phyloP scores from a whole-genome alignment of 2,113 vertebrate genomes.

The Nyctereutes procyonoides region DNA sequence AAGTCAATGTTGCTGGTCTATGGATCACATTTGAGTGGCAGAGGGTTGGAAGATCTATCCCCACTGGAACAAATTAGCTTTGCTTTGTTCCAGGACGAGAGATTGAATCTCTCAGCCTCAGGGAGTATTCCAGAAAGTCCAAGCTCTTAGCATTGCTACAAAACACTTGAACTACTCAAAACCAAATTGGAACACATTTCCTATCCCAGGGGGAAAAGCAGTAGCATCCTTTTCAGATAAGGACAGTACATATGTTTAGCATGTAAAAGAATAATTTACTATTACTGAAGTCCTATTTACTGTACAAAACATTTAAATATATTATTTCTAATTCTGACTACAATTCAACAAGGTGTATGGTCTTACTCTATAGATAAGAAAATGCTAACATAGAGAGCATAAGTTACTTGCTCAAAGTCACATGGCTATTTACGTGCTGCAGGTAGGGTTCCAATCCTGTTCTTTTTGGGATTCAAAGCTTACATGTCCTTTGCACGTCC shows the following conservation, averaged over 20 bases:
- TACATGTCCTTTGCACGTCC: background rate
- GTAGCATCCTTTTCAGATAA: background rate
- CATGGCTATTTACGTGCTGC: background rate
- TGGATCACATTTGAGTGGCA: background rate
- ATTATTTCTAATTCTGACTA: background rate
- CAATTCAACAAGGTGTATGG: background rate
- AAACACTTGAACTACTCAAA: background rate
- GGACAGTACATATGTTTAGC: background rate
- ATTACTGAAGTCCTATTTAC: background rate
- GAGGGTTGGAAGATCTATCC: background rate
- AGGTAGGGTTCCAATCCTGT: background rate
- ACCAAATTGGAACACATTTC: background rate
- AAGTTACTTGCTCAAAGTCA: background rate
- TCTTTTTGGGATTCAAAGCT: background rate
- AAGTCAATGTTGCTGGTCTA: background rate
- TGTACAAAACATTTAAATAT: background rate
- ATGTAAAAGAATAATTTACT: constrained; percentile 14
- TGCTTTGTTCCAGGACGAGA: constrained; percentile 12
- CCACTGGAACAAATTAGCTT: background rate
- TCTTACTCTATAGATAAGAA: background rate
- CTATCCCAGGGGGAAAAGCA: background rate
- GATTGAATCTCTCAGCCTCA: background rate
- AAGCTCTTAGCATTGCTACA: background rate
- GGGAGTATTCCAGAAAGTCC: background rate
- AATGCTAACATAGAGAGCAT: background rate